phyloP scores from a whole-genome alignment of 23 tunicate species.

The Diplosoma virens region DNA sequence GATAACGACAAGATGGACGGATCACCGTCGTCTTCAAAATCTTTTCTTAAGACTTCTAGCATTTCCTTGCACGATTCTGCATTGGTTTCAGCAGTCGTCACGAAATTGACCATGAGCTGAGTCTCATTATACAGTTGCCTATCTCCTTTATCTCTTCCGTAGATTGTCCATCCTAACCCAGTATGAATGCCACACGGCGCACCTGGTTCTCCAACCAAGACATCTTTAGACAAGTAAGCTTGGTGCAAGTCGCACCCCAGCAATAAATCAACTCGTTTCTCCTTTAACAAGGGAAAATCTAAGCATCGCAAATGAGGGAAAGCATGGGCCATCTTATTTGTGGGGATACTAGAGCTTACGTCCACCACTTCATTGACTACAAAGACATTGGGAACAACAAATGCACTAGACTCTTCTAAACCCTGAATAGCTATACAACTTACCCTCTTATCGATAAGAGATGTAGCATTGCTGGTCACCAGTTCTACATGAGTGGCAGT shows the following conservation, averaged over 20 bases:
- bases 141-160: background rate
- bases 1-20: background rate
- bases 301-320: background rate
- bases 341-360: background rate
- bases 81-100: background rate
- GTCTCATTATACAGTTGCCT: background rate
- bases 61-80: background rate
- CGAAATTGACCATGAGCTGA: background rate
- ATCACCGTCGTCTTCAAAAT: background rate
- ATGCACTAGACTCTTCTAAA: background rate
- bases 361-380: background rate
- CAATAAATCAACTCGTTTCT: background rate
- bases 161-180: background rate
- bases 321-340: background rate
- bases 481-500: background rate
- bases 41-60: background rate
- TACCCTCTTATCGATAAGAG: background rate
- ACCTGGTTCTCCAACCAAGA: background rate
- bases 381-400: background rate
- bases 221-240: background rate
- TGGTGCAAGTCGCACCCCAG: background rate
- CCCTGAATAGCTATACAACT: background rate
- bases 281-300: background rate
- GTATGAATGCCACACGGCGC: background rate
- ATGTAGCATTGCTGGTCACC: background rate